Percentiles rank a stretch among this genome's conserved stretches.
These are phyloP conservation scores for Ochotona princeps DNA, from an alignment of 2,113 vertebrate species.

Conservation along the genomic window DNA sequence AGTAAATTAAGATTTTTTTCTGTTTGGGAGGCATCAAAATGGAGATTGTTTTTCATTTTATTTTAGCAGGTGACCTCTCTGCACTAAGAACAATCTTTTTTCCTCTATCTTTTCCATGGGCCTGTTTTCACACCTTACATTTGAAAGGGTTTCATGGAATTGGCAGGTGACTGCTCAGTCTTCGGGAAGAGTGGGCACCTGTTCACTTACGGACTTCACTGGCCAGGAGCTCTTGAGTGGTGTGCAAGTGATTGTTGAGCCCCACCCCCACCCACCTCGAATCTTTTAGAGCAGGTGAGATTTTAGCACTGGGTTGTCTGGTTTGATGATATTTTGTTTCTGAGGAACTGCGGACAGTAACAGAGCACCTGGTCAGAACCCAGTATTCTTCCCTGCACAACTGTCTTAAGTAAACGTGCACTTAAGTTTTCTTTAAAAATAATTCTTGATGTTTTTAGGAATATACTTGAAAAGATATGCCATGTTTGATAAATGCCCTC, in stretches of 20 bases:
- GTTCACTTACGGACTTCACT: constrained; percentile 25
- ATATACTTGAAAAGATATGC: constrained; percentile 67
- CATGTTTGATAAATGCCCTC: constrained; percentile 67
- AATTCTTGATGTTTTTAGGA: neutral
- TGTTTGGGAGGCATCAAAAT: neutral
- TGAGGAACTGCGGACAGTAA: constrained; percentile 5
- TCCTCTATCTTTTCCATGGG: constrained; percentile 39
- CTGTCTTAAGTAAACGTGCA: constrained; percentile 56
- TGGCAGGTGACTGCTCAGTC: neutral
- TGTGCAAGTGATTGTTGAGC: constrained; percentile 30
- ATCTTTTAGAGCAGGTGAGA: constrained; percentile 33
- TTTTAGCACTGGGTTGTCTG: constrained; percentile 35
- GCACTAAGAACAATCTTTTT: neutral
- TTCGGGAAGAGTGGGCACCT: constrained; percentile 35
- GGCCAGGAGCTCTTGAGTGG: neutral
- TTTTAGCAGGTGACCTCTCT: constrained; percentile 44
- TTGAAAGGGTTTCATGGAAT: constrained; percentile 43
- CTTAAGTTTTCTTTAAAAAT: constrained; percentile 64
- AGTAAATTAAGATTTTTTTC: neutral
- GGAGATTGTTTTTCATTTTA: constrained; percentile 20
- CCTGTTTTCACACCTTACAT: neutral
- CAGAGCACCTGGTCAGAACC: constrained; percentile 1
- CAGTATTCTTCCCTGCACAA: neutral
- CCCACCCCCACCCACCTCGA: constrained; percentile 27
- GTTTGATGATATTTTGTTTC: constrained; percentile 41